Percentiles rank a stretch among this genome's conserved stretches.
These are phyloP conservation scores for Corythornis madagascariensis DNA, from an alignment of 2,113 vertebrate species.

Conservation along the genomic window DNA sequence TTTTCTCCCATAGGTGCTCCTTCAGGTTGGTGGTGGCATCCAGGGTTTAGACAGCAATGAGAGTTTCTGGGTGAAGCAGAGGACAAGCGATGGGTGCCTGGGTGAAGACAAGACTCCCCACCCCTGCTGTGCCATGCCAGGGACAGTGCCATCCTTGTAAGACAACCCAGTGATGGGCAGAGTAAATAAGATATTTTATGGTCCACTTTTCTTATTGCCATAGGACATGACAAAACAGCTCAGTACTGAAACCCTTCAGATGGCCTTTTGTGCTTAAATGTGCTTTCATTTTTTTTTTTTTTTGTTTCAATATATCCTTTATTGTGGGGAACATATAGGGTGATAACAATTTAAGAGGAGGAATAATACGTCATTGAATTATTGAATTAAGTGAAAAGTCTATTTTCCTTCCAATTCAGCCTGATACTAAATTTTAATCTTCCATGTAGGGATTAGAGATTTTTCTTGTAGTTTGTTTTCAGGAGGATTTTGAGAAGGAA, in stretches of 20 bases:
- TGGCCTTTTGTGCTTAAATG: not conserved
- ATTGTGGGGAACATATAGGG: not conserved
- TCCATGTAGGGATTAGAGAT: not conserved
- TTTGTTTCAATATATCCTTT: not conserved
- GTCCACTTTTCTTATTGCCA: not conserved
- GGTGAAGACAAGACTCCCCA: not conserved
- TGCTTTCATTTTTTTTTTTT: not conserved
- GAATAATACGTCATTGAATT: not conserved
- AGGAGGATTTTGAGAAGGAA: not conserved
- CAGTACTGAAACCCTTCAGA: not conserved
- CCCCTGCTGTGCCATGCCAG: rapidly evolving
- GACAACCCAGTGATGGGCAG: not conserved
- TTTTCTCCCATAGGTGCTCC: not conserved
- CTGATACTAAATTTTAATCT: not conserved
- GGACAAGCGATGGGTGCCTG: rapidly evolving
- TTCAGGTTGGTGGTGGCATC: not conserved
- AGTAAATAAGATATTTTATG: not conserved
- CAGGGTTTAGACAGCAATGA: rapidly evolving
- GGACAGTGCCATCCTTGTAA: not conserved
- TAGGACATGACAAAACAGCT: not conserved
- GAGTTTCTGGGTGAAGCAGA: not conserved
- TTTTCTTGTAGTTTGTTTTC: not conserved
- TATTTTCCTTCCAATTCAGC: not conserved
- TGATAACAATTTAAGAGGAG: not conserved
- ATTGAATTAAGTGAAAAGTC: not conserved